Base-by-base conservation (phyloP, 2,888 invertebrate species). In the Agrotis puta region DNA sequence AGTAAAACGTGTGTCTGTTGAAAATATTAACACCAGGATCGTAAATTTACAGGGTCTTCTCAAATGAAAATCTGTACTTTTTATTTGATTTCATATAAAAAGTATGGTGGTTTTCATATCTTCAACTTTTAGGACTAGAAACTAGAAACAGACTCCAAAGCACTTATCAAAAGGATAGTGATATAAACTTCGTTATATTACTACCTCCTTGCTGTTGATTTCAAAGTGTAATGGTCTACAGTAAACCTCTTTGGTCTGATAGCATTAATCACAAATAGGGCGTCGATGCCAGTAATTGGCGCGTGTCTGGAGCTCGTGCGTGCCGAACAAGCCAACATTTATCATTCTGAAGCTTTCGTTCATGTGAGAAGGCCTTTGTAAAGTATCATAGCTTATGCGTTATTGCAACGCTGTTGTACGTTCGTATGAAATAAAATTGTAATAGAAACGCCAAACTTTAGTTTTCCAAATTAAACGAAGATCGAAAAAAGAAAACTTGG, bases 291-390 rank as follows among this genome's bases (percentile, higher is more conserved):
- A 65, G 64, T 73, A 69, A 77, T 57, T 50, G 70, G 74, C 79
- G 79, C 79, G 70, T 81, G 79, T 77, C 66, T 27, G 50, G 22
- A 18, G n/a, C 27, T 69, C 69, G 64, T 81, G 81, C 69, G 72
- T 79, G 63, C 48, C 74, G 53, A 74, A 72, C 50, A 20, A 24
- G 54, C n/a, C 27, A 47, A 69, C 71, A 74, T 72, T 70, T 64
- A 72, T 76, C 75, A 76, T 50, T 67, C 45, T 61, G 51, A 70
- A 72, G 62, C 66, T 77, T 57, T 69, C 33, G 27, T 48, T 53
- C 27, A 50, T 54, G 58, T 50, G 24, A 6, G 24, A 48, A 13
- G n/a, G 22, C 48, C 27, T 56, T 20, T 61, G 54, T 66, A 54
- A 33, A 16, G n/a, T 27, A 22, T 57, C 4, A n/a, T 14, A 22